These are phyloP conservation scores for Theretra japonica DNA, from an alignment of 2,888 invertebrate genomes.

Conservation along the genomic window DNA sequence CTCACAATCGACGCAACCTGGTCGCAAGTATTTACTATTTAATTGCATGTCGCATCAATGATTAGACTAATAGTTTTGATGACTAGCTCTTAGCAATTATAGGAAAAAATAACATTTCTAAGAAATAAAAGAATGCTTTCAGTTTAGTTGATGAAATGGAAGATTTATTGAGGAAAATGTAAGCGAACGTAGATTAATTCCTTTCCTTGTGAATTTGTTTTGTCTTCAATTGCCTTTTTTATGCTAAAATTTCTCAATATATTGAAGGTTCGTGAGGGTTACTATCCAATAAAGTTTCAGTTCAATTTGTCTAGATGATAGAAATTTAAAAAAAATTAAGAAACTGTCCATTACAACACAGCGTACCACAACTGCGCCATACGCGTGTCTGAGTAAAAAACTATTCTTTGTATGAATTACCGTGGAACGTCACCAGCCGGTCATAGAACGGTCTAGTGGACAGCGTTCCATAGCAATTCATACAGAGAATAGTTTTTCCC, in stretches of 20 bases:
- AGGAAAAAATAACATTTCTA: conserved; percentile 8
- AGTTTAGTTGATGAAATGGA: conserved; percentile 27
- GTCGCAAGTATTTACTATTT: conserved; percentile 53
- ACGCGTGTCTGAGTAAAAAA: too few relatives aligned
- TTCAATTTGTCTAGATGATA: too few relatives aligned
- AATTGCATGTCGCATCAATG: conserved; percentile 55
- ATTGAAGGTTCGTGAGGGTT: background rate
- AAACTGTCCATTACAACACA: too few relatives aligned
- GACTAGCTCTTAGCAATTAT: conserved; percentile 36
- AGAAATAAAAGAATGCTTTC: conserved; percentile 4
- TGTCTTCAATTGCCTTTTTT: background rate
- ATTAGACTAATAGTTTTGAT: conserved; percentile 56
- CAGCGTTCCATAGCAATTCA: too few relatives aligned
- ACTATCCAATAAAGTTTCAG: too few relatives aligned
- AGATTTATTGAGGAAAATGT: conserved; percentile 23
- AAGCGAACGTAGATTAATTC: background rate
- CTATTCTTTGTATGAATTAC: too few relatives aligned
- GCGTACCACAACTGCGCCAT: too few relatives aligned
- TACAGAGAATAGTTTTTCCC: too few relatives aligned
- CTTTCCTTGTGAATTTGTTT: conserved; percentile 8
- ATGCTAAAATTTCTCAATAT: background rate
- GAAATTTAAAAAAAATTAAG: too few relatives aligned
- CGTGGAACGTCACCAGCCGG: too few relatives aligned
- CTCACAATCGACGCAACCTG: conserved; percentile 53
- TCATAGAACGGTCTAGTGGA: too few relatives aligned